Conservation (phyloP, 2,113 vertebrate genomes). For the Burhinus bistriatus region DNA sequence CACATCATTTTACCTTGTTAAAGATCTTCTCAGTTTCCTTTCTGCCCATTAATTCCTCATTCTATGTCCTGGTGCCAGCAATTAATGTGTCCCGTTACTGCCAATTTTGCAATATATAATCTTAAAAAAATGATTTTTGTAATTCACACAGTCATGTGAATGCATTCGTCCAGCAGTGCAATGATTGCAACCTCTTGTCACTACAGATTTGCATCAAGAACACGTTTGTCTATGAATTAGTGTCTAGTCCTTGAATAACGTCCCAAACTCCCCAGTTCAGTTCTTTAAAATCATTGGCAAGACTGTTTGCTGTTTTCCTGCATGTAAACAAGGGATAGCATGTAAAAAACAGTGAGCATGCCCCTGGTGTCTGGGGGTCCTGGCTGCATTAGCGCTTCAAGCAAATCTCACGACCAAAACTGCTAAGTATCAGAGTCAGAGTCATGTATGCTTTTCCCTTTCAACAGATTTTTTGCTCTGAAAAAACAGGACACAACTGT, state of each 20-base stretch:
- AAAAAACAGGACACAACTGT: not conserved
- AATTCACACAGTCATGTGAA: not conserved
- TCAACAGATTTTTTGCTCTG: not conserved
- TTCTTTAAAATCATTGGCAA: not conserved
- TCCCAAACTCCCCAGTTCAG: not conserved
- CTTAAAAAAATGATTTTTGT: not conserved
- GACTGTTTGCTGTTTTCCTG: not conserved
- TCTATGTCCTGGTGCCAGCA: not conserved
- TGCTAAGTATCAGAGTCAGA: not conserved
- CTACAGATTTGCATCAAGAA: not conserved
- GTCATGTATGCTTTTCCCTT: not conserved
- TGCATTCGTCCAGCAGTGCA: not conserved
- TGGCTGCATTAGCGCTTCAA: not conserved
- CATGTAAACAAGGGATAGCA: not conserved
- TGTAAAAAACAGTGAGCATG: not conserved
- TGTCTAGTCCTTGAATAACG: not conserved
- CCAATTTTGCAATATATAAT: not conserved
- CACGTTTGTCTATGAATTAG: accelerated
- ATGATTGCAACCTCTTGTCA: not conserved
- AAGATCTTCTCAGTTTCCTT: not conserved
- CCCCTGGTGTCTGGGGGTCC: not conserved
- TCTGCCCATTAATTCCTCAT: not conserved
- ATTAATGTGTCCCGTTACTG: not conserved
- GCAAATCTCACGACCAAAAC: not conserved
- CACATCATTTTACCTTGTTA: not conserved